Evolutionary conservation across 2,888 invertebrate genomes (phyloP).

Genomic region (Drosophila phalerata): DNA sequence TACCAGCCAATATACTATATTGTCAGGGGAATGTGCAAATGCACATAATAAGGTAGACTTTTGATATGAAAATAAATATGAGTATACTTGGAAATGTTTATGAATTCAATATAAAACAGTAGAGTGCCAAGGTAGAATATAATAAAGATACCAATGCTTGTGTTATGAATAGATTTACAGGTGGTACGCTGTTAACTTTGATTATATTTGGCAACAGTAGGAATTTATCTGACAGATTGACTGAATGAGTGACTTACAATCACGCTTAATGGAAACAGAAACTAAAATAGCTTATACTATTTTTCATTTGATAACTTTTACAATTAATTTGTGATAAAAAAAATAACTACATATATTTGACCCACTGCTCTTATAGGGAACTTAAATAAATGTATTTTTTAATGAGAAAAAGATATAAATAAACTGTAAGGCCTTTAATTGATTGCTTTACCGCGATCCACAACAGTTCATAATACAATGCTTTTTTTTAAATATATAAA

Average conservation of each 20-base stretch:
- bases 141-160: slow-evolving; percentile 1
- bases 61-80: slow-evolving; percentile 1
- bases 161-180: not conserved
- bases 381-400: no score
- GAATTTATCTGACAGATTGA: not conserved
- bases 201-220: not conserved
- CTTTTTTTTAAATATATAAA: no score
- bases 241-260: not conserved
- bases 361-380: no score
- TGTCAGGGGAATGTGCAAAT: slow-evolving; percentile 10
- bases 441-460: no score
- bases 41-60: slow-evolving; percentile 10
- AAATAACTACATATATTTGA: no score
- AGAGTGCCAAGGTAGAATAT: not conserved
- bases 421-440: no score
- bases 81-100: not conserved
- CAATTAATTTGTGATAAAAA: no score
- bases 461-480: no score
- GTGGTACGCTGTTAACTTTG: not conserved
- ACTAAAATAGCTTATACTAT: not conserved
- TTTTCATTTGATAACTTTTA: no score
- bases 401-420: no score
- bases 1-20: slow-evolving; percentile 11
- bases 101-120: slow-evolving; percentile 3
- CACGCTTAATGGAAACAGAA: not conserved